Evolutionary conservation across 1,140 invertebrate genomes (phyloP).

Genomic region (Lepidurus couesii): DNA sequence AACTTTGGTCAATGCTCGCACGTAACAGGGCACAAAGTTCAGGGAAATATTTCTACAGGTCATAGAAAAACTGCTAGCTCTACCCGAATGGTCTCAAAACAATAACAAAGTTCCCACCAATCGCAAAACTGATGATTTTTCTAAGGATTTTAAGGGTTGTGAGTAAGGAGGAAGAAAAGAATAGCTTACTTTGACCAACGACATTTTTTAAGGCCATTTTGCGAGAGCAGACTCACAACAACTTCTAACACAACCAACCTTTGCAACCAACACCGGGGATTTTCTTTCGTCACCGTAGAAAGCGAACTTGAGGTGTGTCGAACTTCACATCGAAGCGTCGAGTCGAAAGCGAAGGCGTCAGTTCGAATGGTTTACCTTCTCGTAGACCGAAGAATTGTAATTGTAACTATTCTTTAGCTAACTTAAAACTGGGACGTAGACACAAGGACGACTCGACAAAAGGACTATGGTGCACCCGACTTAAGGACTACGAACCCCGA

Average conservation of each 20-base stretch:
- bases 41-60: no score
- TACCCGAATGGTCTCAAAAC: neutral
- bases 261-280: neutral
- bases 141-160: neutral
- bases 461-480: no score
- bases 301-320: neutral
- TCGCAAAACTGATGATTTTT: neutral
- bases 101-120: neutral
- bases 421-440: no score
- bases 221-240: neutral
- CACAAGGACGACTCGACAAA: no score
- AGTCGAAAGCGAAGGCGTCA: neutral
- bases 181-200: neutral
- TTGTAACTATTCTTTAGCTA: no score
- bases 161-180: neutral
- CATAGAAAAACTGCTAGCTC: no score
- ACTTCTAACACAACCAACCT: neutral
- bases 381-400: no score
- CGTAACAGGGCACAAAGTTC: no score
- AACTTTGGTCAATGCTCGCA: no score
- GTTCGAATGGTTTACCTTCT: neutral
- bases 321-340: neutral
- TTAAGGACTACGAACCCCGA: no score
- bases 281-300: neutral
- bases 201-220: constrained; percentile 1